These are phyloP conservation scores for Papilio xuthus DNA, from an alignment of 1,140 invertebrate species.

Conservation along the genomic window DNA sequence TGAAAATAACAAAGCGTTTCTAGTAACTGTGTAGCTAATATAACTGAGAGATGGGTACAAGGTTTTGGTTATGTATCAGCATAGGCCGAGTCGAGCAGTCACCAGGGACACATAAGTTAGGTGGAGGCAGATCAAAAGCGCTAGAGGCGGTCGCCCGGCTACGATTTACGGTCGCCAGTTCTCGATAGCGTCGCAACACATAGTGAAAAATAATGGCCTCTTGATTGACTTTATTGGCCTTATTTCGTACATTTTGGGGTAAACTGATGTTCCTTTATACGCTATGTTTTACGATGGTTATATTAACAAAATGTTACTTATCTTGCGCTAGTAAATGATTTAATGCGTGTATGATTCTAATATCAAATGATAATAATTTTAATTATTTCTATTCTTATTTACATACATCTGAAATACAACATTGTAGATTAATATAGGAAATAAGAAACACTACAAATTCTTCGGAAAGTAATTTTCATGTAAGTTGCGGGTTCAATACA, in stretches of 20 bases:
- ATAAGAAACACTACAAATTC: too few relatives aligned
- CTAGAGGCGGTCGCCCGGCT: slow-evolving; percentile 53
- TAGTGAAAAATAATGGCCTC: slow-evolving; percentile 74
- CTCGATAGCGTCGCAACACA: slow-evolving; percentile 57
- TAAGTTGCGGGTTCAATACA: too few relatives aligned
- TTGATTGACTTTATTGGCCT: slow-evolving; percentile 57
- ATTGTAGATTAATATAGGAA: too few relatives aligned
- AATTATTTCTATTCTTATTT: too few relatives aligned
- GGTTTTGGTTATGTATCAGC: slow-evolving; percentile 57
- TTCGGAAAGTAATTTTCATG: too few relatives aligned
- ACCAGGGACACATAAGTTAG: slow-evolving; percentile 75
- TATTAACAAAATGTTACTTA: background rate
- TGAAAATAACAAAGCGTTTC: slow-evolving; percentile 19
- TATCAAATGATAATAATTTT: too few relatives aligned
- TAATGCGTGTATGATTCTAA: too few relatives aligned
- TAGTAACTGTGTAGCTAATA: background rate
- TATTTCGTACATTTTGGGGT: slow-evolving; percentile 34
- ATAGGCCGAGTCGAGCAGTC: slow-evolving; percentile 51
- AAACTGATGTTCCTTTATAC: slow-evolving; percentile 22
- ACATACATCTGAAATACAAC: too few relatives aligned
- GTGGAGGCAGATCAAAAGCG: slow-evolving; percentile 68
- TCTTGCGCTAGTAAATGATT: background rate
- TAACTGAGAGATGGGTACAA: slow-evolving; percentile 36
- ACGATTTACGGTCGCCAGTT: slow-evolving; percentile 60
- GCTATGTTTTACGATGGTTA: background rate